phyloP scores from a whole-genome alignment of 2,113 vertebrate genomes.

The Trogon melanurus region DNA sequence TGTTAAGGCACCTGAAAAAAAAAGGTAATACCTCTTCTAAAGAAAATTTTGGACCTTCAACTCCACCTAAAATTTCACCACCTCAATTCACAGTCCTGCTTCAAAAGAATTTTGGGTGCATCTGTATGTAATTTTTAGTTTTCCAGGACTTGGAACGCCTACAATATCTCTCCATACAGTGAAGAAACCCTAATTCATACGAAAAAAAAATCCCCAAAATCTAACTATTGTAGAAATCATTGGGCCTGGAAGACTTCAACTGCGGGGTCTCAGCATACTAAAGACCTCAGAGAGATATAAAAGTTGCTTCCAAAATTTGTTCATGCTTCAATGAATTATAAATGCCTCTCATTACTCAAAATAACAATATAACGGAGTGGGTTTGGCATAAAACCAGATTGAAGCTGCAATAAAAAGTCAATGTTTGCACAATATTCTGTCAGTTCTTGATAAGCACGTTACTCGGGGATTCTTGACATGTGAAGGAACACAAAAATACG shows the following conservation, averaged over 20 bases:
- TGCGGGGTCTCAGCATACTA: background rate
- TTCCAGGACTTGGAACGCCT: background rate
- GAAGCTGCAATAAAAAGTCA: conserved; percentile 39
- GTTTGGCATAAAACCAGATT: conserved; percentile 19
- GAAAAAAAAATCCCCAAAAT: background rate
- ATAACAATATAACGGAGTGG: background rate
- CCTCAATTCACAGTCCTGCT: background rate
- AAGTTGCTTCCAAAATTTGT: background rate
- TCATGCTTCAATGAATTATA: background rate
- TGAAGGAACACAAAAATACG: background rate
- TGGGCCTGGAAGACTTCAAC: background rate
- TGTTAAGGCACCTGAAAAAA: background rate
- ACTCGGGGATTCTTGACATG: conserved; percentile 16
- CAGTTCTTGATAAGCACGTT: conserved; percentile 28
- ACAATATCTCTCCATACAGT: background rate
- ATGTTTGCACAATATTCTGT: conserved; percentile 40
- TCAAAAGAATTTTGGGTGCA: background rate
- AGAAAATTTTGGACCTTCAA: background rate
- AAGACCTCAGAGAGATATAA: conserved; percentile 32
- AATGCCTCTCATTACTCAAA: conserved; percentile 28
- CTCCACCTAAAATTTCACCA: background rate
- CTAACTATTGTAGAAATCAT: background rate
- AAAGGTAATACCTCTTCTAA: background rate
- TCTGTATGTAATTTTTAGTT: background rate
- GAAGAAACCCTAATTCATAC: background rate